Base-by-base conservation (phyloP, 2,113 vertebrate species). In the Menidia beryllina region DNA sequence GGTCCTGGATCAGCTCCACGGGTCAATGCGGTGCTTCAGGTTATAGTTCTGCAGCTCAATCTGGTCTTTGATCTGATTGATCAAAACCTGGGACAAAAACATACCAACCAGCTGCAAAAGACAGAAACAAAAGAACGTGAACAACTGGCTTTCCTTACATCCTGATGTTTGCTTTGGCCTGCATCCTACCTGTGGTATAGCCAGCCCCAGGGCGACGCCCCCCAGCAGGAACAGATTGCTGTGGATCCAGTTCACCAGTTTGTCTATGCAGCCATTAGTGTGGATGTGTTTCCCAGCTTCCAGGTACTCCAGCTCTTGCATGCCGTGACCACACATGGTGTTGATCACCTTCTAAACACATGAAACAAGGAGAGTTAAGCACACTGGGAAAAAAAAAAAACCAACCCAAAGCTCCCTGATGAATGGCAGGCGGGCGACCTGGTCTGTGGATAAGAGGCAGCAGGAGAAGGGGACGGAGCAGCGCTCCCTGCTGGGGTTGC, bases 401-500 rank as follows among this genome's bases (percentile, higher is more conserved):
- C 19, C 5, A 47, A 15, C 0, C 1, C 30, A 15, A 30, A 12
- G n/a, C n/a, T n/a, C n/a, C 20, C 0, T 2, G 0, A 5, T 14
- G 6, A 19, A 6, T 5, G 7, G n/a, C 4, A n/a, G 3, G 17
- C 34, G 1, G 17, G 13, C 0, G 20, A 96, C 95, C 94, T 95
- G 78, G 3, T 87, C 77, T 27, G 92, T 71, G 3, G 86, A 72
- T 6, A 69, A 77, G 77, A 96, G 75, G 52, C 96, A 98, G 13
- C 89, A 97, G 77, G 96, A 98, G 81, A 92, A 98, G 49, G 96
- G 96, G n/a, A 98, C 96, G 2, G 96, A 95, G 71, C 96, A 98
- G 49, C 94, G 94, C 38, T 97, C 96, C 4, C 77, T 77, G 87
- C 96, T 96, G 27, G 93, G 96, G 79, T 96, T 97, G 7, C 91